Base-by-base conservation (phyloP, 1,140 invertebrate species). In the Tetranychus cinnabarinus region DNA sequence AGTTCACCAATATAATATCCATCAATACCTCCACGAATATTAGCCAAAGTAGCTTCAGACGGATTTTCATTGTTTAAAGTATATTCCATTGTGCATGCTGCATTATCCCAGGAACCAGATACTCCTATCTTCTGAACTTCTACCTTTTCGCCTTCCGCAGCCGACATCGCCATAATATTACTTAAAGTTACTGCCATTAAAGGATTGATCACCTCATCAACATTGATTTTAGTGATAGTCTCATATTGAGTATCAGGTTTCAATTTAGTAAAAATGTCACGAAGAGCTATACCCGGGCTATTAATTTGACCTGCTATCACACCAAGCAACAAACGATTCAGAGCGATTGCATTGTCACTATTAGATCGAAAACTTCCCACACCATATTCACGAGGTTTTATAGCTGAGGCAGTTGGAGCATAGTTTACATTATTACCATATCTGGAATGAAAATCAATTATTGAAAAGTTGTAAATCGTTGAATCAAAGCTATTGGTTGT, bases 1-100 rank as follows among this genome's bases (percentile, higher is more conserved):
- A n/a, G 35, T 47, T 56, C 55, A n/a, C 64, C 64, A 46, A 65
- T 59, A 13, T 60, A 15, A 52, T 60, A 61, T 7, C 64, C 64
- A 61, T 65, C 64, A 33, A 65, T 34, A 3, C 47, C 61, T 12
- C 64, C 64, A 15, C 54, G 31, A 34, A 65, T 50, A 37, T 65
- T 39, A 23, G 64, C 64, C 15, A 45, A 37, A 23, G 64, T 60
- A 10, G 55, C 55, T 13, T 15, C 35, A 36, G 55, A 37, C 12
- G 34, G 55, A 2, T 56, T 39, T 4, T 34, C 15, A 7, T 36
- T 33, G 8, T 36, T 36, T 1, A 64, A 35, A n/a, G 45, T 37
- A 42, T 63, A 65, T 35, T 63, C 34, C 4, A 42, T 60, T 23
- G 47, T 23, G 61, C 64, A 65, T 33, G 37, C 10, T 42, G 39